A percentile compares a stretch with the other conserved stretches of the same genome.
phyloP scores from a whole-genome alignment of 2,113 vertebrate genomes.

The Daboia siamensis region DNA sequence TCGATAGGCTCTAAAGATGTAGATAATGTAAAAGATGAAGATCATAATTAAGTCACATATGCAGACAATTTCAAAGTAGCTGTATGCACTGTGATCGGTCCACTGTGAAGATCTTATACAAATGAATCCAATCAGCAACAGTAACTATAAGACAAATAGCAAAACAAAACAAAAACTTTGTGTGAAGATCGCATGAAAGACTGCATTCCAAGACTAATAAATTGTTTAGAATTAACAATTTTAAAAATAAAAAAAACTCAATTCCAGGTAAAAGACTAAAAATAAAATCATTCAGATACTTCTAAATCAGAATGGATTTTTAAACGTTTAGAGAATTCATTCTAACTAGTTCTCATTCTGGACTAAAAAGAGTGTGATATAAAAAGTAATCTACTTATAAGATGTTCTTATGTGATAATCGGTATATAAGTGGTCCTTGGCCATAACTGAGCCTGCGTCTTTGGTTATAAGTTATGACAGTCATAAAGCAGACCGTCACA shows the following conservation, averaged over 20 bases:
- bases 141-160: slow-evolving; percentile 67
- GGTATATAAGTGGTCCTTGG: neutral
- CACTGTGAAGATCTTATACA: slow-evolving; percentile 71
- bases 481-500: no score
- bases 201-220: neutral
- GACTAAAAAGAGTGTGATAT: neutral
- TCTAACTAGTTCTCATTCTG: neutral
- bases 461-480: no score
- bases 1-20: slow-evolving; percentile 81
- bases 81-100: slow-evolving; percentile 74
- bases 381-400: neutral
- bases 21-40: slow-evolving; percentile 83
- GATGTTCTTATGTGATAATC: neutral
- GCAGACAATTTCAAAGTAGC: slow-evolving; percentile 86
- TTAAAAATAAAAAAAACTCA: neutral
- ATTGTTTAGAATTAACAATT: neutral
- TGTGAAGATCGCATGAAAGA: neutral
- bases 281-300: neutral
- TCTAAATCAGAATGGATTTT: neutral
- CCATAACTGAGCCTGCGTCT: no score
- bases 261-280: neutral
- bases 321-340: neutral
- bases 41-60: slow-evolving; percentile 87
- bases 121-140: slow-evolving; percentile 83
- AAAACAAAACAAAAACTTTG: neutral